phyloP scores from a whole-genome alignment of 64 coral and sea anemone genomes.

The Montipora cactus region DNA sequence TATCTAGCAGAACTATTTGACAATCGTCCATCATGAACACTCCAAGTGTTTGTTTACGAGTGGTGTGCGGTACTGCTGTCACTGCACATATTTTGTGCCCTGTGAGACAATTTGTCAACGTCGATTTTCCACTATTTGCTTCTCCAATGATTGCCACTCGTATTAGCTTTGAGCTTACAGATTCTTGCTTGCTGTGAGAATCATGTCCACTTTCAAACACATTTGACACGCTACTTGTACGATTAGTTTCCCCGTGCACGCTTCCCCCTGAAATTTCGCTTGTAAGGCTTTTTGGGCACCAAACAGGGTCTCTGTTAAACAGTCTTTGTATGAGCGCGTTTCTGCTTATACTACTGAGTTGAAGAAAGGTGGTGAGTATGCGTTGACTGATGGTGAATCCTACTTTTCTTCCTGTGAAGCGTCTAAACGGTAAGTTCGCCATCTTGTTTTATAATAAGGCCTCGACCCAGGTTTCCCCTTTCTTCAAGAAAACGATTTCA shows the following conservation, averaged over 20 bases:
- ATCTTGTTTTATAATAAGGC: not conserved
- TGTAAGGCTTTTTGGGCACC: not conserved
- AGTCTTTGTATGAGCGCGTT: not conserved
- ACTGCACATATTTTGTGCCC: conserved; percentile 93
- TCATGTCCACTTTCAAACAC: not conserved
- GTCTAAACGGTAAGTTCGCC: not conserved
- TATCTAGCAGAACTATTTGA: conserved; percentile 91
- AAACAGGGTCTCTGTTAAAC: not conserved
- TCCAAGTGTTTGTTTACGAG: conserved; percentile 79
- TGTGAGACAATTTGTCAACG: conserved; percentile 87
- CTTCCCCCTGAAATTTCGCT: not conserved
- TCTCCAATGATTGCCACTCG: conserved; percentile 96
- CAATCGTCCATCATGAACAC: conserved; percentile 67
- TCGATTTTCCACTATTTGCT: conserved; percentile 97
- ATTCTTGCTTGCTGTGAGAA: conserved; percentile 3
- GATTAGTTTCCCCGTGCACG: not conserved
- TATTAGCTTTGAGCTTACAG: conserved; percentile 60
- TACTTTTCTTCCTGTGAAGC: not conserved
- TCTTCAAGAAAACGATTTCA: too few relatives aligned
- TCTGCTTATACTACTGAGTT: not conserved
- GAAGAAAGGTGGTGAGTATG: not conserved
- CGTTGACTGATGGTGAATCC: not conserved
- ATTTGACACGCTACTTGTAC: not conserved
- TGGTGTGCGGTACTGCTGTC: conserved; percentile 91
- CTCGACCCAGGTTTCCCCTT: too few relatives aligned